Percentiles rank a stretch among this genome's conserved stretches.
Evolutionary conservation across 2,113 vertebrate genomes (phyloP).

Genomic region (Salminus brasiliensis): DNA sequence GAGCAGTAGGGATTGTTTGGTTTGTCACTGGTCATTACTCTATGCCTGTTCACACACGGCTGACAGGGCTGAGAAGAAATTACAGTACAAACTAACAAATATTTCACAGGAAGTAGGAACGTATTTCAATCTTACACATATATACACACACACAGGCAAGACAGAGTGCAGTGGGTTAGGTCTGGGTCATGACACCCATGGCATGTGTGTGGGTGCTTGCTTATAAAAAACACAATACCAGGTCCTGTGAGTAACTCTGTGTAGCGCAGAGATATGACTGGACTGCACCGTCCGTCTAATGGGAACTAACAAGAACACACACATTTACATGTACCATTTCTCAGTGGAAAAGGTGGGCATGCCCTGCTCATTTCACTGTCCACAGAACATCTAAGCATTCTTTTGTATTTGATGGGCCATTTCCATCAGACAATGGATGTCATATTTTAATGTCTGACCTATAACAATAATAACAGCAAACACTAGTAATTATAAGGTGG

Average conservation of each 20-base stretch:
- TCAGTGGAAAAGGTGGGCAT: background rate
- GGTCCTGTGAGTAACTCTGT: background rate
- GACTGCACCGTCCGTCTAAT: background rate
- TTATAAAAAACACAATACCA: background rate
- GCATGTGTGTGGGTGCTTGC: slow-evolving; percentile 23
- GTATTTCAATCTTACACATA: background rate
- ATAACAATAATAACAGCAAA: too few species aligned
- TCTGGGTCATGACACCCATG: background rate
- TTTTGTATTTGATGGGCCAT: too few species aligned
- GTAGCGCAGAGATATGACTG: slow-evolving; percentile 12
- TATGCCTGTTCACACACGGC: background rate
- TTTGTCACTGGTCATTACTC: background rate
- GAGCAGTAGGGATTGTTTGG: background rate
- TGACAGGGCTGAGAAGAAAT: slow-evolving; percentile 1
- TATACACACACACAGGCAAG: slow-evolving; percentile 14
- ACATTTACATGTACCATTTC: background rate
- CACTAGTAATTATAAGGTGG: too few species aligned
- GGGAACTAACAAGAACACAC: too few species aligned
- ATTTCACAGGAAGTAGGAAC: slow-evolving; percentile 10
- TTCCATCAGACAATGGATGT: too few species aligned
- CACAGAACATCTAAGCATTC: background rate
- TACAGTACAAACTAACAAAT: background rate
- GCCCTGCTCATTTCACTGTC: background rate
- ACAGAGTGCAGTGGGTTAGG: slow-evolving; percentile 27
- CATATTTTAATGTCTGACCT: too few species aligned